Evolutionary conservation across 2,113 vertebrate genomes (phyloP).

Genomic region (Ciconia stormi): DNA sequence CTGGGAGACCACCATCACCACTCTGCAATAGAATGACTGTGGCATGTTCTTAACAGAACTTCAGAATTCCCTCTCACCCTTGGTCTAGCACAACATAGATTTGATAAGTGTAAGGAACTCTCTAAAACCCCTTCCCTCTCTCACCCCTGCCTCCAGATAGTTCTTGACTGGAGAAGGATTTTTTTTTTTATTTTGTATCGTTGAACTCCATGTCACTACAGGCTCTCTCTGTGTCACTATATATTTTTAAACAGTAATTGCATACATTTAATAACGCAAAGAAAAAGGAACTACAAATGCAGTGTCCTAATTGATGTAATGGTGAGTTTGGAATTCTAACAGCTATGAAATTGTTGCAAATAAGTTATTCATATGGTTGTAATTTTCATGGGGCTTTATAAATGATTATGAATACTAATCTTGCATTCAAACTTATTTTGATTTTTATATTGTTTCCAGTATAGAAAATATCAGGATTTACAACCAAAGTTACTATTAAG

Average conservation of each 20-base stretch:
- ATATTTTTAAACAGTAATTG: not conserved
- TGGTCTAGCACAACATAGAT: not conserved
- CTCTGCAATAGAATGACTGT: not conserved
- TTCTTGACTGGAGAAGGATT: not conserved
- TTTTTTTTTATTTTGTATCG: too few species aligned
- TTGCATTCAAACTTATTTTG: not conserved
- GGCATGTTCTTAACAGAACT: not conserved
- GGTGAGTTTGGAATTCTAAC: slow-evolving; percentile 10
- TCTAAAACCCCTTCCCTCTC: not conserved
- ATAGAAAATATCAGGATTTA: not conserved
- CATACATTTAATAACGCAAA: not conserved
- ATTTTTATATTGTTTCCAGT: not conserved
- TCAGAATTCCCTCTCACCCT: not conserved
- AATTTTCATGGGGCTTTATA: not conserved
- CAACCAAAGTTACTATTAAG: not conserved
- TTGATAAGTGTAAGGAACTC: not conserved
- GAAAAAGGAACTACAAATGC: not conserved
- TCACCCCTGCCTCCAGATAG: not conserved
- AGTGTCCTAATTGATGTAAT: not conserved
- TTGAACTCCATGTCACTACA: not conserved
- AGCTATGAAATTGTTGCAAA: not conserved
- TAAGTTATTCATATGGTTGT: slow-evolving; percentile 6
- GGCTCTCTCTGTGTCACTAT: not conserved
- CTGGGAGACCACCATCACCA: not conserved
- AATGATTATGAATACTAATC: not conserved